phyloP scores from a whole-genome alignment of 2,797 vertebrate genomes.

The Lemur catta region DNA sequence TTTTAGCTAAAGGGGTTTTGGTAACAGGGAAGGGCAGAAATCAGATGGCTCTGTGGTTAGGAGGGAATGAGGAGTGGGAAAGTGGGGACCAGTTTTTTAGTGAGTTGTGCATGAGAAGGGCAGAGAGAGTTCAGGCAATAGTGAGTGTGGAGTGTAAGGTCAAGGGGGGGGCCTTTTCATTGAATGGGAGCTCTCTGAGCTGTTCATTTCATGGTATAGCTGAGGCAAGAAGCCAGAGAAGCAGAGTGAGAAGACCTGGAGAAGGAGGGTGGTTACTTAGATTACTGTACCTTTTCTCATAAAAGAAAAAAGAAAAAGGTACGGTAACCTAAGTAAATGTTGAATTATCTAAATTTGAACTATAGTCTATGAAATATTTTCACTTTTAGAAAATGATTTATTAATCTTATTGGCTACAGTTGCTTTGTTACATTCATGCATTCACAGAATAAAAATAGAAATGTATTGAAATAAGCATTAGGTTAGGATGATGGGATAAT shows the following conservation, averaged over 20 bases:
- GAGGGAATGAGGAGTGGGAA: neutral
- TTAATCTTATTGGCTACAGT: neutral
- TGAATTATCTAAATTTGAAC: rapidly evolving
- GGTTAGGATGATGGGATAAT: neutral
- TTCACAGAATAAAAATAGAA: neutral
- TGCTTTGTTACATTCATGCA: neutral
- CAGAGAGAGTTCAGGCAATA: neutral
- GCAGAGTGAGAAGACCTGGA: neutral
- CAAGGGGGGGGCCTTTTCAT: neutral
- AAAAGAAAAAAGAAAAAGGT: slow-evolving; percentile 66
- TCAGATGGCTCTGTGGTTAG: neutral
- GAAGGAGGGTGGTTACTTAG: neutral
- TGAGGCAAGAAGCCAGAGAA: neutral
- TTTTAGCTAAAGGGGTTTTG: neutral
- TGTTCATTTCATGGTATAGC: neutral
- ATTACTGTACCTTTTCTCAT: neutral
- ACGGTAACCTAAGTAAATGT: neutral
- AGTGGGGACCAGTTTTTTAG: neutral
- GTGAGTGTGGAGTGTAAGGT: rapidly evolving
- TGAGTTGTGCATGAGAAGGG: neutral
- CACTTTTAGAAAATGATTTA: neutral
- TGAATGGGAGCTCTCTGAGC: neutral
- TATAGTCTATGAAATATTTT: neutral
- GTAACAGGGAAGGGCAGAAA: neutral
- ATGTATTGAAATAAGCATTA: neutral